These are phyloP conservation scores for Rhogogaster chlorosoma DNA, from an alignment of 2,888 invertebrate genomes.

Conservation along the genomic window DNA sequence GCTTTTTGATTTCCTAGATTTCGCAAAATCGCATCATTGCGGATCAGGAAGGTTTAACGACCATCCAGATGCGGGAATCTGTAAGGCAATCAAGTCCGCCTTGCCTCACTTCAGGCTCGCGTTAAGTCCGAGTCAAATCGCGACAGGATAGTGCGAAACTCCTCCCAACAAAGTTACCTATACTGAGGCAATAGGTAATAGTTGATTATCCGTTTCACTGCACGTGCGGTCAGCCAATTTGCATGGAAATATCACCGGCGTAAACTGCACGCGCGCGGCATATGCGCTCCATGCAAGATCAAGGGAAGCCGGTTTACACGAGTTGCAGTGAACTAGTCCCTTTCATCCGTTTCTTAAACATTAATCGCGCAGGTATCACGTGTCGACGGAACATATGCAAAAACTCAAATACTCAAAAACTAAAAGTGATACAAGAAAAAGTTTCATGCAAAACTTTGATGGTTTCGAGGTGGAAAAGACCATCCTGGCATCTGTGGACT, in stretches of 20 bases:
- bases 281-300: constrained; percentile 26
- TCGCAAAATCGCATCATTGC: background rate
- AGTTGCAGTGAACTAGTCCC: background rate
- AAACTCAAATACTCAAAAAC: too few species aligned
- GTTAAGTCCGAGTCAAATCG: background rate
- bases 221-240: constrained; percentile 44
- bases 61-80: background rate
- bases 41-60: background rate
- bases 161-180: constrained; percentile 25
- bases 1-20: background rate
- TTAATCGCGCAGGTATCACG: background rate
- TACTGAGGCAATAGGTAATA: background rate
- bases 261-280: background rate
- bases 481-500: too few species aligned
- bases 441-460: too few species aligned
- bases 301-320: constrained; percentile 42
- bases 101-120: background rate
- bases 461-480: too few species aligned
- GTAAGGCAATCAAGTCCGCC: background rate
- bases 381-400: too few species aligned
- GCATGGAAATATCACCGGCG: constrained; percentile 41
- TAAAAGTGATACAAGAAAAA: too few species aligned
- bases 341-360: background rate
- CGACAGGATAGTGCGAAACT: constrained; percentile 15
- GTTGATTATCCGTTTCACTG: background rate